These are phyloP conservation scores for Gymnocheta viridis DNA, from an alignment of 2,888 invertebrate species.

Conservation along the genomic window DNA sequence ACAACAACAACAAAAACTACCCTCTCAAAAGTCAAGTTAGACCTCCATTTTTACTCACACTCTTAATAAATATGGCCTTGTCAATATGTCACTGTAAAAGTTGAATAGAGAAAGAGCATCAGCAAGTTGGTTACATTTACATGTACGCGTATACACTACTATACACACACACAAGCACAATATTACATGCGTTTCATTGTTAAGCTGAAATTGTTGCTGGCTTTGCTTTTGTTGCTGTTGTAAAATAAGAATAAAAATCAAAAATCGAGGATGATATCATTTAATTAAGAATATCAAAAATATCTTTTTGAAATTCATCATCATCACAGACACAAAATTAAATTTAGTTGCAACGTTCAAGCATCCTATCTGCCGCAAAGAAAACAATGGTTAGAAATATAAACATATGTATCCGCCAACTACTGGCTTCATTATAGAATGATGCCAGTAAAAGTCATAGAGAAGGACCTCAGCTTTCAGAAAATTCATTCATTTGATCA, in stretches of 20 bases:
- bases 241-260: neutral
- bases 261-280: conserved; percentile 33
- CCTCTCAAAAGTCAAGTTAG: conserved; percentile 47
- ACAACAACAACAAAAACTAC: conserved; percentile 14
- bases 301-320: neutral
- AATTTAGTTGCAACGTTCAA: neutral
- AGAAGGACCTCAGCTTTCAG: too few relatives aligned
- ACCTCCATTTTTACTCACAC: conserved; percentile 17
- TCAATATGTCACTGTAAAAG: conserved; percentile 63
- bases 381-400: too few relatives aligned
- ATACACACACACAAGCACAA: neutral
- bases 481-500: too few relatives aligned
- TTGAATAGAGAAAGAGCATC: conserved; percentile 48
- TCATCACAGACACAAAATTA: neutral
- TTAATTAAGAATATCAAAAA: conserved; percentile 2
- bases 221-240: conserved; percentile 9
- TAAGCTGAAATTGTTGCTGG: conserved; percentile 27
- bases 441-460: too few relatives aligned
- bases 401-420: too few relatives aligned
- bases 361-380: neutral
- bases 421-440: too few relatives aligned
- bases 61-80: conserved; percentile 60
- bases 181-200: conserved; percentile 24
- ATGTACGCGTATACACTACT: neutral
- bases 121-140: conserved; percentile 30